Evolutionary conservation across 1,140 invertebrate genomes (phyloP).

Genomic region (Diploscapter pachys): DNA sequence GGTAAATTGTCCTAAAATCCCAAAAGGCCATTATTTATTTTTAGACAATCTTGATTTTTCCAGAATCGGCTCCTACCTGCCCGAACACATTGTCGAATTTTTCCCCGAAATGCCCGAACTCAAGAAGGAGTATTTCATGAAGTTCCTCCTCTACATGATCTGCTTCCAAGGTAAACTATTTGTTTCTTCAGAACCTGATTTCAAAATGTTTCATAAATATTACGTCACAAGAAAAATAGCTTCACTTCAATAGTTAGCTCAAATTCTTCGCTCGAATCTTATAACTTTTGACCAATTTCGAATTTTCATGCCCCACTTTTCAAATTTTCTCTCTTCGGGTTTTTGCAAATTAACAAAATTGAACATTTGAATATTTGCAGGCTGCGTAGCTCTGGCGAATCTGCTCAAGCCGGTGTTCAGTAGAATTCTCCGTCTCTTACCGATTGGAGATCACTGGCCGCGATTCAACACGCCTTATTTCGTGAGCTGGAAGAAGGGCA

Average conservation of each 20-base stretch:
- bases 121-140: slow-evolving; percentile 47
- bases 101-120: slow-evolving; percentile 42
- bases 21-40: too few species aligned
- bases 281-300: not conserved
- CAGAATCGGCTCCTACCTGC: slow-evolving; percentile 5
- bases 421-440: slow-evolving; percentile 41
- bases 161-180: slow-evolving; percentile 50
- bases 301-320: not conserved
- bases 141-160: slow-evolving; percentile 46
- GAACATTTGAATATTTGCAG: slow-evolving; percentile 25
- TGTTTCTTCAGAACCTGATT: not conserved
- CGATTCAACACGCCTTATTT: slow-evolving; percentile 45
- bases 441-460: slow-evolving; percentile 52
- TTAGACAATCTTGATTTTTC: not conserved
- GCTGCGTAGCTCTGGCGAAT: slow-evolving; percentile 47
- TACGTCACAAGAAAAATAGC: too few species aligned
- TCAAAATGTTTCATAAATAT: too few species aligned
- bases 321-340: not conserved
- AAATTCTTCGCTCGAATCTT: not conserved
- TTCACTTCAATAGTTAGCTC: not conserved
- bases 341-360: slow-evolving; percentile 4
- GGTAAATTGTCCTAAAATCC: too few species aligned
- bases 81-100: not conserved
- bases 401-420: slow-evolving; percentile 51
- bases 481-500: slow-evolving; percentile 47